These are phyloP conservation scores for Clarias magur DNA, from an alignment of 2,113 vertebrate genomes.

Conservation along the genomic window DNA sequence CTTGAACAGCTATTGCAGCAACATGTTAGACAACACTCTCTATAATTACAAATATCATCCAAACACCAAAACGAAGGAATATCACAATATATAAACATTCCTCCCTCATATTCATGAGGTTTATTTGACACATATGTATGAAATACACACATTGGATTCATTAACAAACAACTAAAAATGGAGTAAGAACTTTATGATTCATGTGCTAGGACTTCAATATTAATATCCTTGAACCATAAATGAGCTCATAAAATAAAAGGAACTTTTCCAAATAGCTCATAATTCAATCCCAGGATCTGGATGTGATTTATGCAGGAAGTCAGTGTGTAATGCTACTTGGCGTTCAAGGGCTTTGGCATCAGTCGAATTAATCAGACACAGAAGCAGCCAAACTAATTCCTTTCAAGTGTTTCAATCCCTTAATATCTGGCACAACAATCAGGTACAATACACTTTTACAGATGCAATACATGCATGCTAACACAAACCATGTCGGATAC, in stretches of 20 bases:
- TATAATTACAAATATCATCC: background rate
- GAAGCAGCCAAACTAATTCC: conserved; percentile 30
- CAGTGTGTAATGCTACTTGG: conserved; percentile 30
- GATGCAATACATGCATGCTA: background rate
- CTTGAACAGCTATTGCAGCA: background rate
- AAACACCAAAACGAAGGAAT: background rate
- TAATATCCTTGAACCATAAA: background rate
- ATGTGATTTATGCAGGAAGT: conserved; percentile 23
- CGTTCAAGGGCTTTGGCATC: conserved; percentile 9
- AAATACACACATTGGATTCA: background rate
- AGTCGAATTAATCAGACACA: conserved; percentile 13
- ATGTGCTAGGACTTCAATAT: background rate
- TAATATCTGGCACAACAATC: background rate
- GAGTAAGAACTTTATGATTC: background rate
- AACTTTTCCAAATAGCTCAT: background rate
- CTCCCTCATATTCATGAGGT: background rate
- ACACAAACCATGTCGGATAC: background rate
- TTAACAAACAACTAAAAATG: background rate
- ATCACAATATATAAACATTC: background rate
- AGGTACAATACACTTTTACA: background rate
- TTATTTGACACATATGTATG: background rate
- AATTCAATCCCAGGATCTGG: conserved; percentile 13
- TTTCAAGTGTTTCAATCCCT: background rate
- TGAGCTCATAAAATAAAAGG: conserved; percentile 1
- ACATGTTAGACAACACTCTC: background rate